Evolutionary conservation across 2,113 vertebrate genomes (phyloP).

Genomic region (Pholis gunnellus): DNA sequence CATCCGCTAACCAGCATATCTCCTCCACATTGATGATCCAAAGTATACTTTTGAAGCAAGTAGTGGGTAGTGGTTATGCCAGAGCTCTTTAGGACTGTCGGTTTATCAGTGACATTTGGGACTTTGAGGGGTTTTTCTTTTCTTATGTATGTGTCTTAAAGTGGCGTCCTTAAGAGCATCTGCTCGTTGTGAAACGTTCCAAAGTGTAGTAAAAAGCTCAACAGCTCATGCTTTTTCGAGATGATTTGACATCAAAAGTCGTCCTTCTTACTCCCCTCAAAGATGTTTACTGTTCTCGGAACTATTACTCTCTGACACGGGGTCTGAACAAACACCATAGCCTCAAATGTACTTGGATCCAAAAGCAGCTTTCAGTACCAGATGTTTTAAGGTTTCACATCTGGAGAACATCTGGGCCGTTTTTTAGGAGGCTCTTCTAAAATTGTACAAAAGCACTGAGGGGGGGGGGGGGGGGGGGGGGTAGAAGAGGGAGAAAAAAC

Average conservation of each 20-base stretch:
- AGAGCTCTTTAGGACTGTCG: slow-evolving; percentile 58
- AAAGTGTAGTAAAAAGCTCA: slow-evolving; percentile 22
- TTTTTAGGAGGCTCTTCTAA: slow-evolving; percentile 71
- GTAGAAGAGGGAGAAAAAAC: slow-evolving; percentile 30
- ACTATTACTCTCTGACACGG: slow-evolving; percentile 64
- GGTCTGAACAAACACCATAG: slow-evolving; percentile 75
- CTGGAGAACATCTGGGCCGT: slow-evolving; percentile 84
- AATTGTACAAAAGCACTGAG: slow-evolving; percentile 50
- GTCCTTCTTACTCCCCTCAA: slow-evolving; percentile 2
- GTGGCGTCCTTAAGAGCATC: slow-evolving; percentile 25
- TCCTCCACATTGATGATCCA: slow-evolving; percentile 84
- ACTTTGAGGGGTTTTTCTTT: neutral
- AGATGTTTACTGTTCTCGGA: slow-evolving; percentile 79
- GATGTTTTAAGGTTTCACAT: slow-evolving; percentile 83
- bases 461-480: neutral
- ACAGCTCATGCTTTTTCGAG: slow-evolving; percentile 4
- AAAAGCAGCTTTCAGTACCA: slow-evolving; percentile 75
- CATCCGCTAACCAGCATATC: slow-evolving; percentile 86
- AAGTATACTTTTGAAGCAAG: slow-evolving; percentile 73
- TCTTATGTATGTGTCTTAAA: neutral
- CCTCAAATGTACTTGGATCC: slow-evolving; percentile 73
- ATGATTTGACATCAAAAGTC: slow-evolving; percentile 45
- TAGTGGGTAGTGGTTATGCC: slow-evolving; percentile 56
- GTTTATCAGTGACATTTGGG: neutral
- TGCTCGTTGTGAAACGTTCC: slow-evolving; percentile 27